Evolutionary conservation across 1,140 invertebrate genomes (phyloP).

Genomic region (Drosophila auraria): DNA sequence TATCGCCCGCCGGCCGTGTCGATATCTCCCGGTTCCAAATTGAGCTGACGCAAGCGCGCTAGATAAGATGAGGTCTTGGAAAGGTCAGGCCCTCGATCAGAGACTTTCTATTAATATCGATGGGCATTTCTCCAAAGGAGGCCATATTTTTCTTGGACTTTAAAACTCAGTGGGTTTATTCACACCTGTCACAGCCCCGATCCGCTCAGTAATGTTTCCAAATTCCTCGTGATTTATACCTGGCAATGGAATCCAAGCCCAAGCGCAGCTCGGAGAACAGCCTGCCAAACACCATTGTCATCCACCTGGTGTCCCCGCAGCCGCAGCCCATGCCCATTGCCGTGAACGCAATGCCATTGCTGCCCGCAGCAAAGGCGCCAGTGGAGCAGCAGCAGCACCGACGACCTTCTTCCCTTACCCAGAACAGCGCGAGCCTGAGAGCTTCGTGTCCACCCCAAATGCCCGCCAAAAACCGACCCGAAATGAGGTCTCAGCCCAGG

Average conservation of each 20-base stretch:
- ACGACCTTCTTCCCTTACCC: neutral
- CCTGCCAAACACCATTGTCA: constrained; percentile 29
- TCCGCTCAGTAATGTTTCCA: constrained; percentile 6
- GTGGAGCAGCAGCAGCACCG: neutral
- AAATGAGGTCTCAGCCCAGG: neutral
- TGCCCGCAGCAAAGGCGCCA: neutral
- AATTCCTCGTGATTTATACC: constrained; percentile 17
- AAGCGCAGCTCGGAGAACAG: neutral
- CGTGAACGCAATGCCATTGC: constrained; percentile 14
- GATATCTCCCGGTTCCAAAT: constrained; percentile 11
- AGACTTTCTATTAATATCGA: too few species aligned
- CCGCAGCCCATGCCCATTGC: constrained; percentile 11
- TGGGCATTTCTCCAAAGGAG: neutral
- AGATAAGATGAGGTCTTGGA: constrained; percentile 11
- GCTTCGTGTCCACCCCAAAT: neutral
- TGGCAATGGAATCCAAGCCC: constrained; percentile 16
- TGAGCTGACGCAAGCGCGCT: constrained; percentile 23
- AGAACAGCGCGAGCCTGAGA: neutral
- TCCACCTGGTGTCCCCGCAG: constrained; percentile 22
- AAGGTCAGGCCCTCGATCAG: constrained; percentile 7
- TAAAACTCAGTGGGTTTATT: constrained; percentile 1
- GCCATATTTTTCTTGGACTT: neutral
- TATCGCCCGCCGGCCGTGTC: constrained; percentile 20
- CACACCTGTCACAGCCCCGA: neutral
- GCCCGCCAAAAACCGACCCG: neutral